These are phyloP conservation scores for Lysandra bellargus DNA, from an alignment of 2,888 invertebrate genomes.

Conservation along the genomic window DNA sequence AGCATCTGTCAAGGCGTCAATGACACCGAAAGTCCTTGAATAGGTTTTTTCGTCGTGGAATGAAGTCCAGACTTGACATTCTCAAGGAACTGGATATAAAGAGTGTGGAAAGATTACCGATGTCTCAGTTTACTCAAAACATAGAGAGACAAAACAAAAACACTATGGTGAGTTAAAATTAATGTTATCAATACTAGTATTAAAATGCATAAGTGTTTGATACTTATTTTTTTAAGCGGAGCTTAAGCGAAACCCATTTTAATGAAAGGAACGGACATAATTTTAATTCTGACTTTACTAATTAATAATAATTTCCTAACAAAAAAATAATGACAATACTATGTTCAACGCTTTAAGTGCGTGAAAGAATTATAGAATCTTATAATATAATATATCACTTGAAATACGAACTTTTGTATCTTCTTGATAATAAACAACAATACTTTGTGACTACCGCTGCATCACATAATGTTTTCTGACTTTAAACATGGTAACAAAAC, in stretches of 20 bases:
- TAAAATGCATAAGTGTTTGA: no score
- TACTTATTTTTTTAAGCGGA: no score
- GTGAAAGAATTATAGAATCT: no score
- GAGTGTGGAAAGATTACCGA: slow-evolving; percentile 59
- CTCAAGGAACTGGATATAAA: slow-evolving; percentile 75
- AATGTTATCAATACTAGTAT: background rate
- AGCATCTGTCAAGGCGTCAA: slow-evolving; percentile 56
- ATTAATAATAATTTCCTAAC: no score
- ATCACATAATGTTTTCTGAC: background rate
- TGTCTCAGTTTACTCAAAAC: slow-evolving; percentile 60
- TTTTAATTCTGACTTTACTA: no score
- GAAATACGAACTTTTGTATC: no score
- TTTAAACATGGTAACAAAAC: background rate
- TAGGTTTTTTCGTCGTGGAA: slow-evolving; percentile 65
- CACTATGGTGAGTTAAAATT: slow-evolving; percentile 63
- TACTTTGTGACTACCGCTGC: background rate
- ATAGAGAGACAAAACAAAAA: slow-evolving; percentile 57
- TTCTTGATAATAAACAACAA: background rate
- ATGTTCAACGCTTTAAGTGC: no score
- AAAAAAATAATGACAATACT: no score
- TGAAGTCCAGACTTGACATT: slow-evolving; percentile 74
- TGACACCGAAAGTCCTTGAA: slow-evolving; percentile 61
- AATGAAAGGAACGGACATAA: no score
- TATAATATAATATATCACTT: no score
- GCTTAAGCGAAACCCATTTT: no score